Percentiles rank a stretch among this genome's conserved stretches.
These are phyloP conservation scores for Gymnobelideus leadbeateri DNA, from an alignment of 2,113 vertebrate genomes.

Conservation along the genomic window DNA sequence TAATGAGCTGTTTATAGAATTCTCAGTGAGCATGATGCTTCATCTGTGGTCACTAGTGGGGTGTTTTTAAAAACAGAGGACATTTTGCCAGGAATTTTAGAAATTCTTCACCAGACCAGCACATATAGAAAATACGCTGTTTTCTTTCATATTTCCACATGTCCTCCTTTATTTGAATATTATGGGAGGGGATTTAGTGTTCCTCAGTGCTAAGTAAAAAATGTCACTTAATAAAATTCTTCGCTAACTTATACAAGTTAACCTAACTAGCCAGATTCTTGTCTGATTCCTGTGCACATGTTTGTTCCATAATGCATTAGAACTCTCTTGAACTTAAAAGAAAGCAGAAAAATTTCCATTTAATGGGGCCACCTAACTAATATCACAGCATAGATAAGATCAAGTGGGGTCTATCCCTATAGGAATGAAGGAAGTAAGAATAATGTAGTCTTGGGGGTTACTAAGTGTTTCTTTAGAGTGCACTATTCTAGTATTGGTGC, in stretches of 20 bases:
- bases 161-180: conserved; percentile 11
- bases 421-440: neutral
- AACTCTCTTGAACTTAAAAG: neutral
- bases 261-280: neutral
- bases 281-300: neutral
- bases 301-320: neutral
- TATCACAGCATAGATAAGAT: neutral
- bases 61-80: conserved; percentile 37
- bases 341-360: neutral
- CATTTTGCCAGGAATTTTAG: conserved; percentile 33
- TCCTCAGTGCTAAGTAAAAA: neutral
- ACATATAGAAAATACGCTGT: conserved; percentile 21
- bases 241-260: neutral
- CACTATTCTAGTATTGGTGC: neutral
- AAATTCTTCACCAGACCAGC: conserved; percentile 29
- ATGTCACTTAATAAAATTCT: neutral
- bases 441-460: neutral
- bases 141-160: conserved; percentile 49
- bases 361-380: neutral
- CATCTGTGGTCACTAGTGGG: neutral
- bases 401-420: neutral
- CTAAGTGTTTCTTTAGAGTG: neutral
- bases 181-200: neutral
- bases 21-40: neutral
- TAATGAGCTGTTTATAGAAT: neutral